These are phyloP conservation scores for Drosophila erecta DNA, from an alignment of 1,140 invertebrate genomes.

Conservation along the genomic window DNA sequence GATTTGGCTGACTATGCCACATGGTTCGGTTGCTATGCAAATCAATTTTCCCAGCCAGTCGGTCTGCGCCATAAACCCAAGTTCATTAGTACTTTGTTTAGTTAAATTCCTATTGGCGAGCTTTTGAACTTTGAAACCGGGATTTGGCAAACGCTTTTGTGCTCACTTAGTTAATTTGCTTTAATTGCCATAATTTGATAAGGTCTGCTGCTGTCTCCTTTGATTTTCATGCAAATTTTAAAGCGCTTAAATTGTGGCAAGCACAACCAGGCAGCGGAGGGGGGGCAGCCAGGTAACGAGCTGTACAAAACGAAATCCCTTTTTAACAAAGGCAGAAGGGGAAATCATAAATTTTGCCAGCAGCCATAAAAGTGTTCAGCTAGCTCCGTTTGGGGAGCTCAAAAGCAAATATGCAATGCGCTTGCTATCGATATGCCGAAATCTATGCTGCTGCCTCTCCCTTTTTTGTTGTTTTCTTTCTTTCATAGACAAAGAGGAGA, in stretches of 20 bases:
- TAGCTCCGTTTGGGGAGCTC: conserved; percentile 33
- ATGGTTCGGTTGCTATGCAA: conserved; percentile 76
- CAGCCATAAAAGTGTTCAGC: conserved; percentile 72
- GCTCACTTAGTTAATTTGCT: conserved; percentile 58
- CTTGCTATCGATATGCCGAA: conserved; percentile 75
- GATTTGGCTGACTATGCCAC: conserved; percentile 54
- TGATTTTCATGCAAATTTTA: conserved; percentile 73
- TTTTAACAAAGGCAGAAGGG: conserved; percentile 70
- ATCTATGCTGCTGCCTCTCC: conserved; percentile 49
- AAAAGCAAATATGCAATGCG: conserved; percentile 62
- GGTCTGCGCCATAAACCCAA: conserved; percentile 32
- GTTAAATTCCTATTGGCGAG: conserved; percentile 62
- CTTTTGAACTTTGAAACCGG: conserved; percentile 76
- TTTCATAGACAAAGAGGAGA: conserved; percentile 45
- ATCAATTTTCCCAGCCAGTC: conserved; percentile 60
- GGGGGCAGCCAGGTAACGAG: conserved; percentile 50
- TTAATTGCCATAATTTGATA: conserved; percentile 59
- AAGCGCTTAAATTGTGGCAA: conserved; percentile 65
- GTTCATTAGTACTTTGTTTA: conserved; percentile 77
- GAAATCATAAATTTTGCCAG: conserved; percentile 81
- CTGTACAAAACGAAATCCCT: conserved; percentile 72
- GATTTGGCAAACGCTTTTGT: conserved; percentile 46
- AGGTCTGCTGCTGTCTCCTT: conserved; percentile 19
- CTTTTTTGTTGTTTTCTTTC: conserved; percentile 7
- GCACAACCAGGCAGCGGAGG: neutral